phyloP scores from a whole-genome alignment of 2,797 vertebrate genomes.

The Rousettus madagascariensis region DNA sequence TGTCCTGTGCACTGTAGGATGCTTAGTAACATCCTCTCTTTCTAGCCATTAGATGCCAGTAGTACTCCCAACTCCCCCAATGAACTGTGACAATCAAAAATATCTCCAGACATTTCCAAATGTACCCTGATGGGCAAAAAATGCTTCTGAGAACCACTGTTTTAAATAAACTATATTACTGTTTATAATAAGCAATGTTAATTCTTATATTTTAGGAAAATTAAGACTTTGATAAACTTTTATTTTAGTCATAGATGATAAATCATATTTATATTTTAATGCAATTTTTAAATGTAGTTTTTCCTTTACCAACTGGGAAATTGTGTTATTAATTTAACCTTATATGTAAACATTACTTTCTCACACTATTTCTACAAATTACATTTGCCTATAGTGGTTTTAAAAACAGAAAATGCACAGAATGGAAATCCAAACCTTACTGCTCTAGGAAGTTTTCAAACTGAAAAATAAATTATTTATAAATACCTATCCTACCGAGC shows the following conservation, averaged over 20 bases:
- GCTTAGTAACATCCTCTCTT: background rate
- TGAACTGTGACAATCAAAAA: background rate
- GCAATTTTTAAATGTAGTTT: slow-evolving; percentile 9
- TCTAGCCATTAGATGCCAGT: background rate
- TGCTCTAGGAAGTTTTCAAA: background rate
- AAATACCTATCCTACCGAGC: background rate
- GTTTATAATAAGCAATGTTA: background rate
- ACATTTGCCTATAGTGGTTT: background rate
- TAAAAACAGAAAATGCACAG: background rate
- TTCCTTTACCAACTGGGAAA: background rate
- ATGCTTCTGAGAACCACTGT: background rate
- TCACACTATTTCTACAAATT: background rate
- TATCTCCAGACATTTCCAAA: slow-evolving; percentile 13
- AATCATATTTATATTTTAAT: background rate
- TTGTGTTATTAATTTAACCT: background rate
- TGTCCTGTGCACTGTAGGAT: background rate
- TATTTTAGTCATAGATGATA: background rate
- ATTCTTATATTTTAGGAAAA: background rate
- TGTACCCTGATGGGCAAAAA: background rate
- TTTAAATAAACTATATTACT: background rate
- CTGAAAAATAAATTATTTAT: background rate
- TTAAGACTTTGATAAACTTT: background rate
- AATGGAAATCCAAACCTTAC: background rate
- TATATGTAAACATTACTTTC: background rate
- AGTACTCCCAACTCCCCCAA: background rate